A percentile compares a stretch with the other conserved stretches of the same genome.
Evolutionary conservation across 2,888 invertebrate species (phyloP).

Genomic region (Philaethria dido): DNA sequence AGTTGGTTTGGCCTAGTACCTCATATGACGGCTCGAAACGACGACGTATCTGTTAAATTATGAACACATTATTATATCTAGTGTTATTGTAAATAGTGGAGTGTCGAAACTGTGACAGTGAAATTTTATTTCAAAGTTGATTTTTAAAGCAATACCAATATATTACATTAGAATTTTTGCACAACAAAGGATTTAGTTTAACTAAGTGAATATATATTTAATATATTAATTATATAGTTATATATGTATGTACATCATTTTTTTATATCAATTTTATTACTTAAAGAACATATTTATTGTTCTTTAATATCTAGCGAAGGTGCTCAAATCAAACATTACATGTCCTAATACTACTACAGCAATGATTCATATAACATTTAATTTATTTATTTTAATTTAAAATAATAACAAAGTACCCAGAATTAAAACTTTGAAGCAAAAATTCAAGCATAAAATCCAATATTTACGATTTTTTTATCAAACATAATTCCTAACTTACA

Average conservation of each 20-base stretch:
- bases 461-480: background rate
- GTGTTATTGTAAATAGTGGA: conserved; percentile 33
- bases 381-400: background rate
- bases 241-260: too few species aligned
- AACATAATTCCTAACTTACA: background rate
- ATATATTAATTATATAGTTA: background rate
- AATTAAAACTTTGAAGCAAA: background rate
- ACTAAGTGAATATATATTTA: background rate
- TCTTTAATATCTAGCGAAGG: too few species aligned
- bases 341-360: too few species aligned
- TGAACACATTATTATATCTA: conserved; percentile 20
- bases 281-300: too few species aligned
- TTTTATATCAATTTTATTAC: too few species aligned
- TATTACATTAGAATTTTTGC: background rate
- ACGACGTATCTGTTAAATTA: conserved; percentile 58
- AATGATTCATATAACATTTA: too few species aligned
- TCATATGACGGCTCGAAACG: conserved; percentile 57
- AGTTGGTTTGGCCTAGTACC: conserved; percentile 62
- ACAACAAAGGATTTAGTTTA: background rate
- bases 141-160: background rate
- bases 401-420: background rate
- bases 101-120: conserved; percentile 38
- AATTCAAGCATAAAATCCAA: background rate
- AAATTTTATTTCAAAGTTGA: background rate
- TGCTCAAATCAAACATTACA: too few species aligned